phyloP scores from a whole-genome alignment of 2,113 vertebrate genomes.

The Raja brachyura region DNA sequence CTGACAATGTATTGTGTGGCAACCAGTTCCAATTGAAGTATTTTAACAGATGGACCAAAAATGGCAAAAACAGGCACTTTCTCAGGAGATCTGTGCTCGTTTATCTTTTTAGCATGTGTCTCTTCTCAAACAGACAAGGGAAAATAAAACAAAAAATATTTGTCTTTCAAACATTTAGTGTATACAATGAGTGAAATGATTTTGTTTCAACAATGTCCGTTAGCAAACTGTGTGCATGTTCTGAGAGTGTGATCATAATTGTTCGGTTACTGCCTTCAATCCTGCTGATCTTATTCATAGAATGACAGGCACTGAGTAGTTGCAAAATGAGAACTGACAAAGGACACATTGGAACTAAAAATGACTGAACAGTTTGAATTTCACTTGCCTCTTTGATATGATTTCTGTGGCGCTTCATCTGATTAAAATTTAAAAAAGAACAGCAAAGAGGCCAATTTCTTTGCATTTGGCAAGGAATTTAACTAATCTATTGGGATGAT shows the following conservation, averaged over 20 bases:
- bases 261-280: conserved; percentile 7
- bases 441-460: neutral
- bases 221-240: neutral
- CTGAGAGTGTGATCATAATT: neutral
- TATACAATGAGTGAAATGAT: neutral
- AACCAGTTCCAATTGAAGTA: neutral
- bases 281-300: conserved; percentile 1
- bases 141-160: neutral
- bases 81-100: neutral
- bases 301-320: conserved; percentile 20
- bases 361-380: conserved; percentile 34
- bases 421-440: conserved; percentile 22
- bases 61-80: neutral
- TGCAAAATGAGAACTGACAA: conserved; percentile 22
- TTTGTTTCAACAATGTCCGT: neutral
- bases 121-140: neutral
- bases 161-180: neutral
- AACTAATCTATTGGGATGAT: neutral
- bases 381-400: conserved; percentile 26
- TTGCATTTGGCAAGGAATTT: too few species aligned
- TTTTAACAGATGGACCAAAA: neutral
- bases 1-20: too few species aligned
- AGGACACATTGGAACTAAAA: conserved; percentile 16
- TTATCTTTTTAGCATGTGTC: neutral
- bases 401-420: conserved; percentile 22